phyloP scores from a whole-genome alignment of 1,140 invertebrate species.

The Paraescarpia echinospica region DNA sequence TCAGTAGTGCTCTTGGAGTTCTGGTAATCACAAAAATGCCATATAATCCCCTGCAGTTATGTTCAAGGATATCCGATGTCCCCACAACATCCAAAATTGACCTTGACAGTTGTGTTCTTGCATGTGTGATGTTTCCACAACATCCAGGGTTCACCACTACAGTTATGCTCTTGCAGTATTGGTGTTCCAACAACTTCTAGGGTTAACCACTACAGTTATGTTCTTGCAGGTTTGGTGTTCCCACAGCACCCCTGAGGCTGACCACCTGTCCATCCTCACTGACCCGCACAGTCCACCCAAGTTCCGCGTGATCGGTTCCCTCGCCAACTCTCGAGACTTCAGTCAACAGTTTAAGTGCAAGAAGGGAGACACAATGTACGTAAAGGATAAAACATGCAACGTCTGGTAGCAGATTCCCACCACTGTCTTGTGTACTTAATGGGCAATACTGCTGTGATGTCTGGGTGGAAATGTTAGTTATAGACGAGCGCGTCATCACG shows the following conservation, averaged over 20 bases:
- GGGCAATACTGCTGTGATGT: background rate
- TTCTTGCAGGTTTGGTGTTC: conserved; percentile 50
- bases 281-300: conserved; percentile 44
- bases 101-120: background rate
- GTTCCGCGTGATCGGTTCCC: conserved; percentile 72
- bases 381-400: conserved; percentile 72
- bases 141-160: background rate
- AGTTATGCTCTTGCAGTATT: conserved; percentile 38
- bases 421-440: background rate
- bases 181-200: conserved; percentile 42
- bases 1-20: background rate
- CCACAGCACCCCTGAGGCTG: conserved; percentile 36
- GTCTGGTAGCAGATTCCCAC: conserved; percentile 70
- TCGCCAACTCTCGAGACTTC: conserved; percentile 86
- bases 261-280: conserved; percentile 37
- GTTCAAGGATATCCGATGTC: background rate
- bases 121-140: background rate
- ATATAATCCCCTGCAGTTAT: background rate
- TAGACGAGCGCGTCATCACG: background rate
- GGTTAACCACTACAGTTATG: background rate
- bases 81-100: background rate
- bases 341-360: conserved; percentile 78
- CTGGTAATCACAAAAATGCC: too few species aligned
- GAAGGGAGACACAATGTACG: conserved; percentile 78
- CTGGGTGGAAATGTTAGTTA: background rate